Conservation (phyloP, 2,888 invertebrate genomes). For the Drosophila atroscutellata region DNA sequence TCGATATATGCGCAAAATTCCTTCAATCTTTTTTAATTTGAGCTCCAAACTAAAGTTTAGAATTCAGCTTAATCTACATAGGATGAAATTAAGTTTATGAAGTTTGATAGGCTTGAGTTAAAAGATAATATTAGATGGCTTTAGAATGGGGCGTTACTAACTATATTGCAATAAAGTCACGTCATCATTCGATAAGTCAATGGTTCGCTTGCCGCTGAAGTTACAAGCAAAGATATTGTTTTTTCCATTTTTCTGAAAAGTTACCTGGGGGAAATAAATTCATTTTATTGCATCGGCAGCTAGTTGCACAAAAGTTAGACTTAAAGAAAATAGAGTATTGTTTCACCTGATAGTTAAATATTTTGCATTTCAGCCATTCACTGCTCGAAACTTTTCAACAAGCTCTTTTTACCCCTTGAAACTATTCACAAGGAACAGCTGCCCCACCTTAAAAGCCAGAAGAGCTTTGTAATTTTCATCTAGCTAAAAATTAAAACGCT, state of each 20-base stretch:
- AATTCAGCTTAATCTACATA: background rate
- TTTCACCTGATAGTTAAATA: background rate
- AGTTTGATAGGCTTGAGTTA: background rate
- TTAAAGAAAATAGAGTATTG: background rate
- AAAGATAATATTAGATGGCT: background rate
- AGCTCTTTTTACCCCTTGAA: background rate
- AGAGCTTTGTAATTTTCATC: constrained; percentile 10
- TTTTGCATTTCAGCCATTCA: background rate
- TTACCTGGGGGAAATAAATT: background rate
- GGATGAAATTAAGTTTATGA: too few species aligned
- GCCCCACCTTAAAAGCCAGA: background rate
- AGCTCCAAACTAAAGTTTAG: background rate
- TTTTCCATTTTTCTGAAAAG: background rate
- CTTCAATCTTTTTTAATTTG: background rate
- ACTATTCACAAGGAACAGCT: constrained; percentile 7
- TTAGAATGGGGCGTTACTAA: background rate
- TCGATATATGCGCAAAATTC: too few species aligned
- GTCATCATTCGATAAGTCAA: background rate
- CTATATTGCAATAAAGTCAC: background rate
- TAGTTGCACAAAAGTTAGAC: background rate
- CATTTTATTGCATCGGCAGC: background rate
- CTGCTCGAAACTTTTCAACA: constrained; percentile 3
- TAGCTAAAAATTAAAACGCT: constrained; percentile 22
- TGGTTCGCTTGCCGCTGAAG: background rate
- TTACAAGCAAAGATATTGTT: background rate